Percentiles rank a stretch among this genome's conserved stretches.
phyloP scores from a whole-genome alignment of 2,113 vertebrate species.

The Perca fluviatilis region DNA sequence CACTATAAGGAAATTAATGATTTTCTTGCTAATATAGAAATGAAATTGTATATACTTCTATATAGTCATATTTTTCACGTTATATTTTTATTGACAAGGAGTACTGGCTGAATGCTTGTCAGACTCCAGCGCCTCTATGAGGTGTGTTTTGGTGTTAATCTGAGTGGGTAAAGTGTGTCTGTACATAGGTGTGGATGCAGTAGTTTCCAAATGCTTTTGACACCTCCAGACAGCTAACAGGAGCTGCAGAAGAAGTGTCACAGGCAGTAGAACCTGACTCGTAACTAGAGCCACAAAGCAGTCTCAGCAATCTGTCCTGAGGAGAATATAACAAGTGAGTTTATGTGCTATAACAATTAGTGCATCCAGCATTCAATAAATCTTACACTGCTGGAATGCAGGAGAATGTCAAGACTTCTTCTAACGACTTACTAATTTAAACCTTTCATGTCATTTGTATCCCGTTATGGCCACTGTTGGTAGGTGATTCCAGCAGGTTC shows the following conservation, averaged over 20 bases:
- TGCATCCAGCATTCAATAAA: background rate
- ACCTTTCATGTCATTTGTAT: background rate
- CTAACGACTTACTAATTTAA: background rate
- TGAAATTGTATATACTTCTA: background rate
- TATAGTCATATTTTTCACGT: background rate
- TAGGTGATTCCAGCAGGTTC: background rate
- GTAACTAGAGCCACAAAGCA: conserved; percentile 16
- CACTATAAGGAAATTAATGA: background rate
- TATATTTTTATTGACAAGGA: background rate
- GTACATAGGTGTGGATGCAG: conserved; percentile 1
- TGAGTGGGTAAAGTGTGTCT: conserved; percentile 17
- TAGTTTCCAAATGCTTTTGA: conserved; percentile 28
- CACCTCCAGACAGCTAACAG: conserved; percentile 22
- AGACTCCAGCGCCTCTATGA: background rate
- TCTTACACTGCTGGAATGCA: background rate
- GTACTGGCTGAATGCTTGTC: background rate
- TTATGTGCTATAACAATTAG: background rate
- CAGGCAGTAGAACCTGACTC: conserved; percentile 25
- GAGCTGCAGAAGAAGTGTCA: conserved; percentile 39
- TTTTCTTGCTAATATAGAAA: background rate
- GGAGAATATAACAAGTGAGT: background rate
- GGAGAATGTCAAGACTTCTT: background rate
- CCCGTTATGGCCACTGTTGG: background rate
- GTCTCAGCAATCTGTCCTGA: conserved; percentile 3
- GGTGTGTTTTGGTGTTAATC: conserved; percentile 33